Conservation (phyloP, 2,113 vertebrate species). For the Sakesphorus luctuosus region DNA sequence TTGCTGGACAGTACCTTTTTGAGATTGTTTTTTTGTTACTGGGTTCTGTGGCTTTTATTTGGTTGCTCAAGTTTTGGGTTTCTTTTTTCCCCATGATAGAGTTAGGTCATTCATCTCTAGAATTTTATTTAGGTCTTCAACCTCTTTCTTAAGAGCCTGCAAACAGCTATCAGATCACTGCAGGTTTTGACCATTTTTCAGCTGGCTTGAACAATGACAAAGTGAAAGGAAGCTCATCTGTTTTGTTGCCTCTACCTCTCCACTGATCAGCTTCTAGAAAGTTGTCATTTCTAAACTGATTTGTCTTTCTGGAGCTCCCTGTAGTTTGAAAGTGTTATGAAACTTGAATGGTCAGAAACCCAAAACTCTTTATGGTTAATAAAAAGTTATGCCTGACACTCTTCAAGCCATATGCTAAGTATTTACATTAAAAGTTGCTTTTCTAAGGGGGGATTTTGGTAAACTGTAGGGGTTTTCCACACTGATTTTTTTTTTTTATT, state of each 20-base stretch:
- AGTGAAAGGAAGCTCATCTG: not conserved
- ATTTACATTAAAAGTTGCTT: not conserved
- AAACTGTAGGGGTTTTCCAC: not conserved
- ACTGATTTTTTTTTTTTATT: not conserved
- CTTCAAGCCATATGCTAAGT: not conserved
- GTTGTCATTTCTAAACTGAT: not conserved
- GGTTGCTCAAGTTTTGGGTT: not conserved
- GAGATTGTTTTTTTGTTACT: not conserved
- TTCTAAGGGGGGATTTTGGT: not conserved
- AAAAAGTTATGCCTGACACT: not conserved
- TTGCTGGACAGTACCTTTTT: not conserved
- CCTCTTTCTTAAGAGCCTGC: not conserved
- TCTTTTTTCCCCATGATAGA: not conserved
- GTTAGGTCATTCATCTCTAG: not conserved
- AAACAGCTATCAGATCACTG: not conserved
- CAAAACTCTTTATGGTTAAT: not conserved
- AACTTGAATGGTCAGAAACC: not conserved
- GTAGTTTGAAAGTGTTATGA: not conserved
- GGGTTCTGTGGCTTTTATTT: not conserved
- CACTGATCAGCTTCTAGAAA: not conserved
- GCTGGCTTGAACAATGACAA: not conserved
- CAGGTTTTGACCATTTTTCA: not conserved
- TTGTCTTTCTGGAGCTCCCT: not conserved
- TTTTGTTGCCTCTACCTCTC: not conserved
- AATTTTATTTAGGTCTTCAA: not conserved